A percentile compares a stretch with the other conserved stretches of the same genome.
Evolutionary conservation across 2,797 vertebrate genomes (phyloP).

Genomic region (Pagetopsis macropterus): DNA sequence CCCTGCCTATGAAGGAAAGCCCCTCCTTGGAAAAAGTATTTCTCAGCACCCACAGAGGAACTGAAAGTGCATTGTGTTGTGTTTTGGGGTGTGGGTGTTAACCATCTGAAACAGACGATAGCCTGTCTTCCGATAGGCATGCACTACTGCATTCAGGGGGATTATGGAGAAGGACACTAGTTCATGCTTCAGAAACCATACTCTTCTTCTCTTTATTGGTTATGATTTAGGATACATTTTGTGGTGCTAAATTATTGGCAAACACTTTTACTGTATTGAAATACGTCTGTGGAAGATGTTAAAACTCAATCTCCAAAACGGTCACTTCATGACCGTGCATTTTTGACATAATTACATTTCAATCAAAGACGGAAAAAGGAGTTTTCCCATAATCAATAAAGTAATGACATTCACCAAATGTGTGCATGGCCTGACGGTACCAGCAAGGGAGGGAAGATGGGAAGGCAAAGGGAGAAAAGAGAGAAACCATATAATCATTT

Average conservation of each 20-base stretch:
- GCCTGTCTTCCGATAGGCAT: conserved; percentile 61
- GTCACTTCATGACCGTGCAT: not conserved
- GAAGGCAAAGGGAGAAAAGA: conserved; percentile 28
- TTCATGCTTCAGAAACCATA: not conserved
- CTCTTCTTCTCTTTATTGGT: not conserved
- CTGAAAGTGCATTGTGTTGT: conserved; percentile 73
- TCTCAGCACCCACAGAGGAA: conserved; percentile 57
- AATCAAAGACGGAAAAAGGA: too few species aligned
- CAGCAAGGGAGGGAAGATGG: not conserved
- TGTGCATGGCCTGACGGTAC: not conserved
- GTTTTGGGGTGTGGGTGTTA: conserved; percentile 69
- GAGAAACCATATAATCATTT: conserved; percentile 34
- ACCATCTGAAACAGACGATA: conserved; percentile 58
- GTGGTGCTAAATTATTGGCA: not conserved
- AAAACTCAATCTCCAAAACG: not conserved
- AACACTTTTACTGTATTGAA: not conserved
- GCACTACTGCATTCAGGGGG: conserved; percentile 1
- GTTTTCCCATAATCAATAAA: not conserved
- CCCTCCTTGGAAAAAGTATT: conserved; percentile 71
- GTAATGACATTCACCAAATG: not conserved
- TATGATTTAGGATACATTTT: not conserved
- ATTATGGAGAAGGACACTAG: not conserved
- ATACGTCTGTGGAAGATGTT: not conserved
- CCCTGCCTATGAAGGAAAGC: conserved; percentile 42
- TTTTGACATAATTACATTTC: not conserved